Conservation (phyloP, 2,888 invertebrate genomes). For the Pachydiplax longipennis region DNA sequence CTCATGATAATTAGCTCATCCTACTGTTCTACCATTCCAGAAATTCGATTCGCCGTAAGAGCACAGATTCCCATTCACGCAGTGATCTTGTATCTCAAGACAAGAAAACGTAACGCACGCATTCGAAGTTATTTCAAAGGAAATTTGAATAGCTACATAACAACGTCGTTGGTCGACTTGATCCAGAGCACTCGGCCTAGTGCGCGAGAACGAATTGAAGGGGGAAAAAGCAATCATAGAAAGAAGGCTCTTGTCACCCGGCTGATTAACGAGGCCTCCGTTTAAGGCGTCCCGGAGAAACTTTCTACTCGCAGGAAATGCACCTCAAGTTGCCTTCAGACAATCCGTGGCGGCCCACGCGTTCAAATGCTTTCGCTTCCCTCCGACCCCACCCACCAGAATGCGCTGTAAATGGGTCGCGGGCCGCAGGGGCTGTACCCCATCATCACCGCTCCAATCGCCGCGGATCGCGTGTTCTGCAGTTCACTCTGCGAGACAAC, state of each 20-base stretch:
- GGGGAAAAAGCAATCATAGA: not conserved
- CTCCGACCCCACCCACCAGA: not conserved
- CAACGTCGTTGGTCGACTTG: too few relatives aligned
- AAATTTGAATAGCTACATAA: too few relatives aligned
- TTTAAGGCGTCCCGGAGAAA: not conserved
- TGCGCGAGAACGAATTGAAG: too few relatives aligned
- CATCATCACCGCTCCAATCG: not conserved
- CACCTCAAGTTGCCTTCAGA: not conserved
- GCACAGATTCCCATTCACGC: too few relatives aligned
- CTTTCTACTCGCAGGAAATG: constrained; percentile 43
- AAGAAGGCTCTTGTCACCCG: not conserved
- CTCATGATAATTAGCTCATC: too few relatives aligned
- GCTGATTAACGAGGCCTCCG: not conserved
- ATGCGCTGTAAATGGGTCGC: constrained; percentile 27
- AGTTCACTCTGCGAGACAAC: not conserved
- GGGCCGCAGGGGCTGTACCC: not conserved
- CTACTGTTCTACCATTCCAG: too few relatives aligned
- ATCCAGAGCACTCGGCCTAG: too few relatives aligned
- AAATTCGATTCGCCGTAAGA: too few relatives aligned
- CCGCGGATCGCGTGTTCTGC: not conserved
- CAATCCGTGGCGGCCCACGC: constrained; percentile 41
- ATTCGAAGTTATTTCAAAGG: too few relatives aligned
- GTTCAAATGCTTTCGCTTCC: not conserved
- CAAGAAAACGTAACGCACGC: too few relatives aligned
- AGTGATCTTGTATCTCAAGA: too few relatives aligned